These are phyloP conservation scores for Dallia pectoralis DNA, from an alignment of 2,797 vertebrate species.

Conservation along the genomic window DNA sequence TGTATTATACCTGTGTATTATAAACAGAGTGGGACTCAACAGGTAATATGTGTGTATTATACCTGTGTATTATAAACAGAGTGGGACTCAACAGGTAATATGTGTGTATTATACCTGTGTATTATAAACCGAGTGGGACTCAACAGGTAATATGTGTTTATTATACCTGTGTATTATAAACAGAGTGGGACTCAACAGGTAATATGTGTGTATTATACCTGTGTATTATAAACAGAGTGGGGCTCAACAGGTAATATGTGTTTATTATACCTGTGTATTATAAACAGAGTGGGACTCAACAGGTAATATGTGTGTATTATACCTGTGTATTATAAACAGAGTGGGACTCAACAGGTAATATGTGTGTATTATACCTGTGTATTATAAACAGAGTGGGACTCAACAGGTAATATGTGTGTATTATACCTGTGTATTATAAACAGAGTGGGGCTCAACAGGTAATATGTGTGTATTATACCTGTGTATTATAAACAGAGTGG, in stretches of 20 bases:
- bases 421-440: conserved; percentile 60
- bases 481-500: conserved; percentile 69
- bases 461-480: conserved; percentile 41
- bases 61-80: conserved; percentile 66
- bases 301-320: too few species aligned
- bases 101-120: conserved; percentile 50
- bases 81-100: conserved; percentile 72
- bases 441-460: conserved; percentile 73
- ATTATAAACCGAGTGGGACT: conserved; percentile 71
- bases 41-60: neutral
- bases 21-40: neutral
- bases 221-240: neutral
- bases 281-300: too few species aligned
- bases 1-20: neutral
- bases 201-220: conserved; percentile 14
- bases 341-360: conserved; percentile 72
- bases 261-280: too few species aligned
- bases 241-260: too few species aligned
- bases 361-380: neutral
- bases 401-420: neutral
- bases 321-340: conserved; percentile 69
- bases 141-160: conserved; percentile 59
- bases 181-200: conserved; percentile 73
- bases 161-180: conserved; percentile 66
- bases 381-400: neutral